These are phyloP conservation scores for Tipula unca DNA, from an alignment of 2,888 invertebrate genomes.

Conservation along the genomic window DNA sequence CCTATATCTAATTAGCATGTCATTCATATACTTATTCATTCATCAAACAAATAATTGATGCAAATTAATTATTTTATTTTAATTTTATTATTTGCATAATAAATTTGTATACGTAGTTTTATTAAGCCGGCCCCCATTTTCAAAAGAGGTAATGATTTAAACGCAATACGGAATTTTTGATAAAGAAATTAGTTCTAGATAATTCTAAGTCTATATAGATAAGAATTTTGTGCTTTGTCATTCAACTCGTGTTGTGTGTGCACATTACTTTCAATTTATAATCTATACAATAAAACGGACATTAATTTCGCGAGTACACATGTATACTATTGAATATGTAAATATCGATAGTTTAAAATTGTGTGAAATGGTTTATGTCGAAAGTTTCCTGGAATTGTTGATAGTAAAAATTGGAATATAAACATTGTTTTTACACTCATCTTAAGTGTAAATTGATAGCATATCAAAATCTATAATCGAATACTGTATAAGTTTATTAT, in stretches of 20 bases:
- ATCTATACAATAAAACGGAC: neutral
- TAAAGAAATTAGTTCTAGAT: neutral
- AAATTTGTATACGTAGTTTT: no score
- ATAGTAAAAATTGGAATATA: neutral
- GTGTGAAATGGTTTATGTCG: neutral
- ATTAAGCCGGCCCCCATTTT: no score
- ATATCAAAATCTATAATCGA: neutral
- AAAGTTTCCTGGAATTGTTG: neutral
- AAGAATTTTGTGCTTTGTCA: neutral
- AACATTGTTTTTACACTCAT: neutral
- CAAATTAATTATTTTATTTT: neutral
- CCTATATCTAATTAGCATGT: neutral
- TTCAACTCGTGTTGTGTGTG: neutral
- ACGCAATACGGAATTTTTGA: neutral
- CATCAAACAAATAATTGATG: neutral
- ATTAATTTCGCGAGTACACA: neutral
- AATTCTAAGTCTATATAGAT: neutral
- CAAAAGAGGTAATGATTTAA: no score
- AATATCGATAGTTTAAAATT: neutral
- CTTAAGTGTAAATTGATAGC: neutral
- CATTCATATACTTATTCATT: neutral
- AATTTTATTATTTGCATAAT: no score
- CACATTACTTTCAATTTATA: no score
- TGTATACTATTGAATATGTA: neutral
- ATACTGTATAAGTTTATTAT: neutral